A percentile compares a stretch with the other conserved stretches of the same genome.
These are phyloP conservation scores for Chironomus tentans DNA, from an alignment of 2,888 invertebrate species.

Conservation along the genomic window DNA sequence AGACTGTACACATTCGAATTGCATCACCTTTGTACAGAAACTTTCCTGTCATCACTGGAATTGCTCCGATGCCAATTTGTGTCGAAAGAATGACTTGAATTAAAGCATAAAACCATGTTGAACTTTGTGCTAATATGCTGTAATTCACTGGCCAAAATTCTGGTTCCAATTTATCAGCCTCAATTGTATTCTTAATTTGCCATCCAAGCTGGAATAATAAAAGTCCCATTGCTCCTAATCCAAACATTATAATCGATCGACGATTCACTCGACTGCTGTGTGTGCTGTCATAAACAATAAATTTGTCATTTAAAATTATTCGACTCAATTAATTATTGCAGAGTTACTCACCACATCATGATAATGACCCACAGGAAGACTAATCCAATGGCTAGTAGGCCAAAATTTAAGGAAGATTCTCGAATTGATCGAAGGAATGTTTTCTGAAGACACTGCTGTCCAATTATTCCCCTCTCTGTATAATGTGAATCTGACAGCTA, in stretches of 20 bases:
- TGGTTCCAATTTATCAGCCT: constrained; percentile 34
- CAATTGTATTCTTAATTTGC: constrained; percentile 39
- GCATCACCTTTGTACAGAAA: constrained; percentile 37
- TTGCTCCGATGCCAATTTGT: constrained; percentile 40
- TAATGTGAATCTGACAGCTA: neutral
- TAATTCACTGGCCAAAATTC: constrained; percentile 37
- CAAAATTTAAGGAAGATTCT: constrained; percentile 40
- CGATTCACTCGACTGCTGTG: constrained; percentile 40
- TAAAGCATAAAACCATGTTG: constrained; percentile 42
- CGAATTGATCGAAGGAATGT: constrained; percentile 42
- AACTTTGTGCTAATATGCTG: constrained; percentile 34
- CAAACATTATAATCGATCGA: constrained; percentile 38
- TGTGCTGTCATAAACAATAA: constrained; percentile 33
- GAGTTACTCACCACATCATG: constrained; percentile 37
- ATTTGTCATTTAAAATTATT: neutral
- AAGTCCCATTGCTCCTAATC: constrained; percentile 36
- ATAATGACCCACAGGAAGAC: constrained; percentile 40
- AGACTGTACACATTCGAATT: constrained; percentile 39
- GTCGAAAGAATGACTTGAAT: constrained; percentile 41
- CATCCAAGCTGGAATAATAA: constrained; percentile 38
- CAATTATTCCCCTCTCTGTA: constrained; percentile 33
- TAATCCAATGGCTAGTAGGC: constrained; percentile 38
- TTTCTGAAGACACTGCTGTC: constrained; percentile 39
- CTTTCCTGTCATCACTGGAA: constrained; percentile 42
- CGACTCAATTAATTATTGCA: too few relatives aligned